phyloP scores from a whole-genome alignment of 2,888 invertebrate species.

The Campoletis raptor region DNA sequence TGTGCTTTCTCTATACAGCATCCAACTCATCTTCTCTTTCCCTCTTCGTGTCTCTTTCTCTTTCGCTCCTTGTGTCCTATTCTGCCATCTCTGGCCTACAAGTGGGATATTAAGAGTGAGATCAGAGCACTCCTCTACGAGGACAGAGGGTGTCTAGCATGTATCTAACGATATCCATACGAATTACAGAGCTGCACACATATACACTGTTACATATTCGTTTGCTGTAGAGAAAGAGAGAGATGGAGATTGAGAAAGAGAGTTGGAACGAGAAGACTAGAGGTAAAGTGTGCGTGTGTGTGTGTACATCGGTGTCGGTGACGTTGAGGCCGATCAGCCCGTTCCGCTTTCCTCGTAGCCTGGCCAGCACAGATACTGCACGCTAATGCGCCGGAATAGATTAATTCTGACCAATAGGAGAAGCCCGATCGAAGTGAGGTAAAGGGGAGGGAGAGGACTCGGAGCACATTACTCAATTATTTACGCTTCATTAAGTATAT shows the following conservation, averaged over 20 bases:
- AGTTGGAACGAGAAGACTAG: background rate
- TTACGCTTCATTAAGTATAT: slow-evolving; percentile 85
- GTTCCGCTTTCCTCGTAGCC: slow-evolving; percentile 70
- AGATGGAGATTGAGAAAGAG: slow-evolving; percentile 24
- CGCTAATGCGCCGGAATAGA: slow-evolving; percentile 85
- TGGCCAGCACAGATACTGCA: slow-evolving; percentile 80
- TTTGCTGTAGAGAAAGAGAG: slow-evolving; percentile 26
- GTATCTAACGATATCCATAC: slow-evolving; percentile 62
- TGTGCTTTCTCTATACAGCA: slow-evolving; percentile 60
- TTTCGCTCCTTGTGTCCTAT: slow-evolving; percentile 44
- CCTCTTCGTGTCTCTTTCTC: slow-evolving; percentile 35
- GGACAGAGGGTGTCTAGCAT: slow-evolving; percentile 71
- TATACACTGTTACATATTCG: slow-evolving; percentile 10
- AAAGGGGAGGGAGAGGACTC: slow-evolving; percentile 70
- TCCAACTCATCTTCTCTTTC: slow-evolving; percentile 51
- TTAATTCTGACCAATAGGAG: slow-evolving; percentile 84
- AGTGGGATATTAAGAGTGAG: slow-evolving; percentile 58
- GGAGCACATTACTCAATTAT: slow-evolving; percentile 85
- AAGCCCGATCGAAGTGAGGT: slow-evolving; percentile 83
- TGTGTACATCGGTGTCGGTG: slow-evolving; percentile 34
- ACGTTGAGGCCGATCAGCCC: slow-evolving; percentile 60
- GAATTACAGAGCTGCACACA: slow-evolving; percentile 62
- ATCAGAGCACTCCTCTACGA: slow-evolving; percentile 55
- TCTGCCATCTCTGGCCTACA: slow-evolving; percentile 47
- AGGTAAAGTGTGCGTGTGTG: slow-evolving; percentile 2